Base-by-base conservation (phyloP, 2,888 invertebrate genomes). In the Exocentrus adspersus region DNA sequence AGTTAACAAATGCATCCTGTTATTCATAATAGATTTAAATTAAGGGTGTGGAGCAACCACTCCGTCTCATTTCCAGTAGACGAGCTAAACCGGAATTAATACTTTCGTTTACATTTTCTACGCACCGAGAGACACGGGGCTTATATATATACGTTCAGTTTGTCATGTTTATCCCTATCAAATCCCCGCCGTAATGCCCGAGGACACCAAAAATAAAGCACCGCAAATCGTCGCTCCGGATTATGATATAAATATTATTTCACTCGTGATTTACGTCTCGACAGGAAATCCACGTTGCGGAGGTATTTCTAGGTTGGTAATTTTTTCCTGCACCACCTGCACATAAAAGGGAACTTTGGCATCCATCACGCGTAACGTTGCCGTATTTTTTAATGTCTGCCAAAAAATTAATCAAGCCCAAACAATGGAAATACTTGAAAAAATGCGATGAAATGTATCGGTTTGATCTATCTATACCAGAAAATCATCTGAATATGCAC, bases 111-210 rank as follows among this genome's bases (percentile, higher is more conserved):
- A 48, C 28, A 37, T 48, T 48, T 48, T 48, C 28, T 14, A 48
- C 48, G 48, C 48, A 28, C 16, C 14, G 14, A 2, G 16, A 28
- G 16, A 28, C 28, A 16, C 48, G 48, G 28, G 17, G 48, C 48
- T 48, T 48, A 48, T 28, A 48, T n/a, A n/a, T 19, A 45, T 24
- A 28, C 48, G 28, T 48, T 48, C 48, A 48, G 48, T 48, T 48
- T 48, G 48, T 48, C 48, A 48, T 28, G 48, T 28, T 48, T 48
- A 48, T 48, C 48, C 48, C 17, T 19, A 28, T 48, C 48, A 24
- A 24, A 48, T 48, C 28, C 48, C 12, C 28, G 14, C 12, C 16
- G 16, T 28, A 48, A 48, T 16, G 48, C 28, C 48, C 37, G 37
- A 28, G 14, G 28, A 28, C 28, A 48, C 28, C 20, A 16, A 48